Base-by-base conservation (phyloP, 1,140 invertebrate genomes). In the Melipona quadrifasciata region DNA sequence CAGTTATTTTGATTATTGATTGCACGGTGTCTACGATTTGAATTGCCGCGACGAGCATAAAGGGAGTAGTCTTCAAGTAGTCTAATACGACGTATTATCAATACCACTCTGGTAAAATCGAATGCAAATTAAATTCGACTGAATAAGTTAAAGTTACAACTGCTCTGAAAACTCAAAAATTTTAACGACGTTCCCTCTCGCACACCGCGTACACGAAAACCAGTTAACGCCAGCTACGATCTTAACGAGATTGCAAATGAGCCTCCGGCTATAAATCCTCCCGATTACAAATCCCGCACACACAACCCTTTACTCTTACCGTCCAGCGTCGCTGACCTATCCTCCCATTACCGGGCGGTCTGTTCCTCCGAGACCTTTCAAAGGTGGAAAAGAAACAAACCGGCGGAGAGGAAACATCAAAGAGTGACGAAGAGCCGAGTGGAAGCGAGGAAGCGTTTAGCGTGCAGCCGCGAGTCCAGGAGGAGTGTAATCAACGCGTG, bases 371-470 rank as follows among this genome's bases (percentile, higher is more conserved):
- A 55, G 17, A 74, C 34, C 31, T 39, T 47, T 47, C 39, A 6
- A 6, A 6, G 39, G 24, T 61, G 34, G 39, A 21, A 70, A 76
- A 47, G 39, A 39, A 58, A 24, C 6, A n/a, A n/a, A 47, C 14
- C 3, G 4, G 8, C 1, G 1, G 3, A 3, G 8, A 3, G 8
- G 17, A 39, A 79, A 19, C 6, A 34, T 5, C 5, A 47, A 21
- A 68, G 19, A 53, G n/a, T 58, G n/a, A 14, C 31, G 3, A 21
- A 12, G 27, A 19, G 27, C 24, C 34, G 21, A 10, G 1, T 16
- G 67, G 68, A 84, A 84, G 19, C 70, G 1, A 21, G 67, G 68
- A 84, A 84, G 19, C 70, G 78, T 80, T 84, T 84, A 80, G 19
- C 64, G 14, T 58, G 53, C 21, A 75, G 67, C 17, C 64, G 74